Evolutionary conservation across 2,113 vertebrate genomes (phyloP).

Genomic region (Lepisosteus osseus): DNA sequence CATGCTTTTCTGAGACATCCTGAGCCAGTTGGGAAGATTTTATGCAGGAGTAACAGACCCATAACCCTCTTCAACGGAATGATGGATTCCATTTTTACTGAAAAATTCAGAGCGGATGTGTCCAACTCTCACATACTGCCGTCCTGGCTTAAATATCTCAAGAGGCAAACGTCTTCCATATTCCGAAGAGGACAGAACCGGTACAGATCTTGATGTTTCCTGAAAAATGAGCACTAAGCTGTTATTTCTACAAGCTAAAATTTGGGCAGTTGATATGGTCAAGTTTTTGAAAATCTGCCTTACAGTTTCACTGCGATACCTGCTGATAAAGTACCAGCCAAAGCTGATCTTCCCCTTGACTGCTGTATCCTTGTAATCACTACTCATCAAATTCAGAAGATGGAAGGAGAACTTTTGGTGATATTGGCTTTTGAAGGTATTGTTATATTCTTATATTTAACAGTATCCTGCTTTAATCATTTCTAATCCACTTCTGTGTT

Average conservation of each 20-base stretch:
- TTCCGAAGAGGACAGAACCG: conserved; percentile 54
- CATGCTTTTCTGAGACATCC: too few relatives aligned
- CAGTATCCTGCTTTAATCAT: too few relatives aligned
- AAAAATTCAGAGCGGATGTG: conserved; percentile 52
- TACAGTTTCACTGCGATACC: background rate
- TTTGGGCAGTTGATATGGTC: conserved; percentile 14
- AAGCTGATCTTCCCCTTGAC: too few relatives aligned
- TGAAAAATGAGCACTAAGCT: conserved; percentile 24
- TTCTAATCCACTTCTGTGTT: too few relatives aligned
- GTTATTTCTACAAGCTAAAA: conserved; percentile 34
- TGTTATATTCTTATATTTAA: too few relatives aligned
- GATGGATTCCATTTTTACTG: conserved; percentile 59
- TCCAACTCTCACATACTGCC: conserved; percentile 36
- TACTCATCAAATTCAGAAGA: too few relatives aligned
- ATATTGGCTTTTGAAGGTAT: too few relatives aligned
- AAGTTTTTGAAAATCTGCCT: background rate
- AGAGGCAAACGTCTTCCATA: conserved; percentile 44
- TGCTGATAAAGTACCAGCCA: background rate
- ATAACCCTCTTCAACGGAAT: conserved; percentile 55
- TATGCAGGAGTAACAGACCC: conserved; percentile 51
- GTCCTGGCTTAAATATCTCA: conserved; percentile 12
- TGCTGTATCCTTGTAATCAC: too few relatives aligned
- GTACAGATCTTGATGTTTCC: conserved; percentile 53
- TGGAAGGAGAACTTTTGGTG: too few relatives aligned
- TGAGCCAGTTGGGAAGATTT: conserved; percentile 11